Evolutionary conservation across 2,113 vertebrate genomes (phyloP), one percentile per base, ranked within the genome.

Genomic region (Cricetomys ansorgei): DNA sequence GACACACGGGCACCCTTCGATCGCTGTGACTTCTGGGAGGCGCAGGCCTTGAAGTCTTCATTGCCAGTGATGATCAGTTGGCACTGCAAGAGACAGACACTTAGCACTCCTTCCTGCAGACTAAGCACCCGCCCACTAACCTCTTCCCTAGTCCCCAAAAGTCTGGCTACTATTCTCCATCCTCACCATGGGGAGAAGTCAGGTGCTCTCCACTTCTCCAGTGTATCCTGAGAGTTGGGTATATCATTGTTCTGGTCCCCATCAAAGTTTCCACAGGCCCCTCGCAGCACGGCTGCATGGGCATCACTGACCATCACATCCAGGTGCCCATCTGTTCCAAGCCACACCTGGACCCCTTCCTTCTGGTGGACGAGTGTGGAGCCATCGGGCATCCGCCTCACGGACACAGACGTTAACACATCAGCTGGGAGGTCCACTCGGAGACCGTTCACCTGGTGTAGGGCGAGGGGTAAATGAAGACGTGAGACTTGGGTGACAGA

Each of bases 361-460:
- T 92, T 55, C 95, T 97, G 97, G 72, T 95, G 85, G 90, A 98
- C 65, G 7, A 99, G 95, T 5, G 96, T 11, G 17, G 97, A 80
- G 23, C 91, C 97, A 2, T 98, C 97, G 0, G 95, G 75, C 70
- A 89, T 91, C 57, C 57, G 91, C 27, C 37, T 92, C 94, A 99
- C 89, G 0, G 97, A 98, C n/a, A 99, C 67, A 8, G 97, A 97
- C 7, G 81, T 64, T 5, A 91, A 45, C 90, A 98, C 95, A 17
- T 95, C 89, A 59, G 59, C 96, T 67, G 99, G 98, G 69, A 99
- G 98, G 10, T 95, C 89, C 64, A 98, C 94, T 65, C 75, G 97
- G 76, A 92, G 96, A 55, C 99, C 99, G 27, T 99, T 99, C 79
- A 99, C 98, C 99, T 99, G 97, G 92, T 4, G 62, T 57, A 69